Evolutionary conservation across 2,113 vertebrate species (phyloP).

Genomic region (Mormyrus iriodes): DNA sequence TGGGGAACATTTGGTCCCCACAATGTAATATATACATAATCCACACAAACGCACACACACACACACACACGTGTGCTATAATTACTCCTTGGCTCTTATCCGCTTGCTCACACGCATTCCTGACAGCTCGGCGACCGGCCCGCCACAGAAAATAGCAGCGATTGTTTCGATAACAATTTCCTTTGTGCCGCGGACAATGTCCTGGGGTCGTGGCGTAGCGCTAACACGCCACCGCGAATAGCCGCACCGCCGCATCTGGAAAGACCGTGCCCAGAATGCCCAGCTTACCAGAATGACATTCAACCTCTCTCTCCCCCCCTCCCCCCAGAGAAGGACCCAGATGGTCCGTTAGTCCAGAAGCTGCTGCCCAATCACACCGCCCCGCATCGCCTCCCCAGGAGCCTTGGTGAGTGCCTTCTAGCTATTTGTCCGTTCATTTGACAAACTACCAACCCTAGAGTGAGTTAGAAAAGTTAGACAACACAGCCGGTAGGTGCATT

Average conservation of each 20-base stretch:
- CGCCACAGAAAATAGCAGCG: conserved; percentile 48
- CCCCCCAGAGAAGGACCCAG: conserved; percentile 32
- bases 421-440: background rate
- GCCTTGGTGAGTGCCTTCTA: conserved; percentile 43
- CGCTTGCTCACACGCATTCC: conserved; percentile 38
- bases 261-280: background rate
- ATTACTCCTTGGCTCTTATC: conserved; percentile 45
- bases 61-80: conserved; percentile 31
- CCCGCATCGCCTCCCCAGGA: conserved; percentile 34
- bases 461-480: background rate
- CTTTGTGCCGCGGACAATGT: conserved; percentile 54
- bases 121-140: conserved; percentile 42
- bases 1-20: no score
- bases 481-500: background rate
- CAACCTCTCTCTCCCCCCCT: background rate
- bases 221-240: conserved; percentile 19
- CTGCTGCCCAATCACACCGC: conserved; percentile 26
- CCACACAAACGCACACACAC: background rate
- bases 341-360: conserved; percentile 21
- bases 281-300: background rate
- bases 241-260: conserved; percentile 12
- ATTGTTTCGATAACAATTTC: conserved; percentile 56
- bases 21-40: no score
- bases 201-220: conserved; percentile 10
- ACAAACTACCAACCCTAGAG: background rate